Conservation (phyloP, 1,140 invertebrate species). For the Drosophila chauvacae region DNA sequence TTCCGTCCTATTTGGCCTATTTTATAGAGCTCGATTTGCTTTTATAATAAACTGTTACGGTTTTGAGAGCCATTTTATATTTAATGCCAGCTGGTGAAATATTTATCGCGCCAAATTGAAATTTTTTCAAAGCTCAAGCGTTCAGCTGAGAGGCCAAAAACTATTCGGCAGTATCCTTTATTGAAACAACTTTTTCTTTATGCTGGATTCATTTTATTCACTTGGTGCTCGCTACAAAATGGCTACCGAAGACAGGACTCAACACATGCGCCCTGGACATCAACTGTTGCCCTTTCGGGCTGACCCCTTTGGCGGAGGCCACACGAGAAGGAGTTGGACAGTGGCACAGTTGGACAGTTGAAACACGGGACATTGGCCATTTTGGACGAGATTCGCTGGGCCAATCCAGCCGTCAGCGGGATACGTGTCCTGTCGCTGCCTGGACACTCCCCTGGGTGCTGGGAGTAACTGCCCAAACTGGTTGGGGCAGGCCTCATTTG, state of each 20-base stretch:
- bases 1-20: background rate
- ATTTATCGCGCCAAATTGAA: conserved; percentile 6
- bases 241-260: conserved; percentile 40
- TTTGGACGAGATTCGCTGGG: conserved; percentile 59
- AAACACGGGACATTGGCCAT: conserved; percentile 57
- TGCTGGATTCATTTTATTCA: conserved; percentile 19
- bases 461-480: conserved; percentile 48
- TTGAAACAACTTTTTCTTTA: no score
- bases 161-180: background rate
- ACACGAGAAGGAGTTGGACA: conserved; percentile 20
- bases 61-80: background rate
- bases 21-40: background rate
- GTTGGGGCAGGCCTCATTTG: conserved; percentile 68
- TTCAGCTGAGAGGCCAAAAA: background rate
- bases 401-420: conserved; percentile 54
- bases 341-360: conserved; percentile 1
- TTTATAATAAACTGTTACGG: background rate
- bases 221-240: conserved; percentile 53
- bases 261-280: conserved; percentile 61
- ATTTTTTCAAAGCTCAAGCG: background rate
- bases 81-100: background rate
- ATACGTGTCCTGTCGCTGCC: conserved; percentile 32
- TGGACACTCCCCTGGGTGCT: conserved; percentile 60
- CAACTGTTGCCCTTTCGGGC: conserved; percentile 56
- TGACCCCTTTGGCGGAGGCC: conserved; percentile 58